phyloP scores from a whole-genome alignment of 2,797 vertebrate species.

The Xyrichtys novacula region DNA sequence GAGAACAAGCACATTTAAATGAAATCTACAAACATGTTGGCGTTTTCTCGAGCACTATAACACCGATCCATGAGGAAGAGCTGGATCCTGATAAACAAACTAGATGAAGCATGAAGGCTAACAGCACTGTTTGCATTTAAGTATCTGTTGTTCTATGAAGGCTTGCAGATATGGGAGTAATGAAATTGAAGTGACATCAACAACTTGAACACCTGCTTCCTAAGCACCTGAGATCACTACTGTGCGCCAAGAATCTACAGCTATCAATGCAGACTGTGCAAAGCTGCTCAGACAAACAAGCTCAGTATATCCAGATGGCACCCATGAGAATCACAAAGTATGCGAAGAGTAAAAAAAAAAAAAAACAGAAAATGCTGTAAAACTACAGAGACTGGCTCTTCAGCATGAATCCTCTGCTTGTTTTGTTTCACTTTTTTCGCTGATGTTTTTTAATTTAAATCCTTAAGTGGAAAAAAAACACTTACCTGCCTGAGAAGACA shows the following conservation, averaged over 20 bases:
- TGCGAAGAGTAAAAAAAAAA: not conserved
- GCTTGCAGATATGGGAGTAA: constrained; percentile 7
- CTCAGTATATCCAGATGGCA: constrained; percentile 9
- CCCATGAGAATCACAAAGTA: constrained; percentile 13
- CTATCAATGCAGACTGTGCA: constrained; percentile 3
- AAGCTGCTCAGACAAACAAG: constrained; percentile 15
- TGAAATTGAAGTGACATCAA: constrained; percentile 16
- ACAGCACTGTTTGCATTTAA: constrained; percentile 24
- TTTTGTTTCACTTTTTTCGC: not conserved
- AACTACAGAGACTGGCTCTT: not conserved
- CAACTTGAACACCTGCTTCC: constrained; percentile 17
- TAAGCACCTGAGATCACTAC: constrained; percentile 9
- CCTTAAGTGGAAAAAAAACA: constrained; percentile 19
- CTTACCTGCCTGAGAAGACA: not conserved
- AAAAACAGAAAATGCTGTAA: too few relatives aligned
- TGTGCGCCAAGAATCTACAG: constrained; percentile 6
- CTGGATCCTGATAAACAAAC: constrained; percentile 16
- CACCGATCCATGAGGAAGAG: constrained; percentile 16
- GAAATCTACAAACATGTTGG: constrained; percentile 21
- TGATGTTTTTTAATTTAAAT: not conserved
- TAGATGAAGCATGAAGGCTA: constrained; percentile 39
- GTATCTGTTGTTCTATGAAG: constrained; percentile 17
- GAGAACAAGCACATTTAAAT: not conserved
- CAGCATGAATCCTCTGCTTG: not conserved
- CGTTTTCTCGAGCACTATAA: constrained; percentile 1